A percentile compares a stretch with the other conserved stretches of the same genome.
Conservation (phyloP, 2,797 vertebrate species). For the Lutra lutra region DNA sequence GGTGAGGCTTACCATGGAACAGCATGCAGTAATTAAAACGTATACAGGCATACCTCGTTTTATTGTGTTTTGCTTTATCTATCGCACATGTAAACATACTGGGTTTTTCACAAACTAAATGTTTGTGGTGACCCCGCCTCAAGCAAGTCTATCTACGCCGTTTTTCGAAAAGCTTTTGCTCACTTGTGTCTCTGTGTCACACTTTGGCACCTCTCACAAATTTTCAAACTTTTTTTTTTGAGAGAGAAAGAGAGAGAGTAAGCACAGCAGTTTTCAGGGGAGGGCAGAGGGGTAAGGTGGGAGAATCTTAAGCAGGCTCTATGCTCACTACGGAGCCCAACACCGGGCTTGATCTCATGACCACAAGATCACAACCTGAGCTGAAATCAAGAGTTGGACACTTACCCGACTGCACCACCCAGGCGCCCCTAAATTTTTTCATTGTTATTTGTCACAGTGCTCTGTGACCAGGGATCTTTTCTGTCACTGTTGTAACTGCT, state of each 20-base stretch:
- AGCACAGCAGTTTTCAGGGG: no score
- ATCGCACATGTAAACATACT: not conserved
- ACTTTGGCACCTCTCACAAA: not conserved
- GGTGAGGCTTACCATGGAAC: not conserved
- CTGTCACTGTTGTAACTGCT: not conserved
- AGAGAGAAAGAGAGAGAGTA: not conserved
- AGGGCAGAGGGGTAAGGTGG: not conserved
- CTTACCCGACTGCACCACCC: not conserved
- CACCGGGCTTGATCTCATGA: not conserved
- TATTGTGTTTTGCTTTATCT: not conserved
- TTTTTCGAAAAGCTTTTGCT: not conserved
- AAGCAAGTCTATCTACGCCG: not conserved
- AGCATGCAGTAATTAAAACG: not conserved
- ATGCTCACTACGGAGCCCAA: not conserved
- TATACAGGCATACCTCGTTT: not conserved
- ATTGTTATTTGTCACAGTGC: not conserved
- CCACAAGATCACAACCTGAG: not conserved
- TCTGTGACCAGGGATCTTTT: not conserved
- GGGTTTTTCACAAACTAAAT: not conserved
- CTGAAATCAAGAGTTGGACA: not conserved
- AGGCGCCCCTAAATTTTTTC: not conserved
- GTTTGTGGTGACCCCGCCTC: not conserved
- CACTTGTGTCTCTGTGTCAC: not conserved
- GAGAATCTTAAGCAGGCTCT: not conserved
- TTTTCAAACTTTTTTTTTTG: not conserved